phyloP scores from a whole-genome alignment of 2,113 vertebrate species.

The Pandion haliaetus region DNA sequence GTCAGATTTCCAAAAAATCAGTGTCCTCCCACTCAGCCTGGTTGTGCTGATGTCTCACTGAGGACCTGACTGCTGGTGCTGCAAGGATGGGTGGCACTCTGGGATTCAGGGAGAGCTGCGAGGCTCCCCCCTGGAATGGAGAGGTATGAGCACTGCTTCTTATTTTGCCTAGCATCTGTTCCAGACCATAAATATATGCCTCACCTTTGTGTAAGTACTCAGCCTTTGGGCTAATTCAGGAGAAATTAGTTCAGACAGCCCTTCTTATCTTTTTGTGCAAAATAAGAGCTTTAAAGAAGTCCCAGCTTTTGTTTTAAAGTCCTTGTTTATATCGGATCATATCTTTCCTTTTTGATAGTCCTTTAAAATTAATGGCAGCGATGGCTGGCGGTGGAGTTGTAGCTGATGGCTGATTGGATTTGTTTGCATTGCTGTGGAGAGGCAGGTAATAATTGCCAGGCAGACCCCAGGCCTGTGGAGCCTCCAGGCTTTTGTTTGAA shows the following conservation, averaged over 20 bases:
- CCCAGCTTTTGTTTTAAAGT: not conserved
- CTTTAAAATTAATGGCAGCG: rapidly evolving
- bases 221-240: not conserved
- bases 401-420: not conserved
- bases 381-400: rapidly evolving
- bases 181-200: not conserved
- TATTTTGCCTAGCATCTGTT: not conserved
- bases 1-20: not conserved
- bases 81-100: not conserved
- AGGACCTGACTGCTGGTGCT: not conserved
- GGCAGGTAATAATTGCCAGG: not conserved
- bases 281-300: not conserved
- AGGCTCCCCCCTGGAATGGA: not conserved
- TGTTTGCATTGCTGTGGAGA: not conserved
- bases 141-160: not conserved
- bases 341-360: not conserved
- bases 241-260: not conserved
- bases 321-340: not conserved
- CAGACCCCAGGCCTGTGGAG: not conserved
- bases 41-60: rapidly evolving
- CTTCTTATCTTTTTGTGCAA: not conserved
- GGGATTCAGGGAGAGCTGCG: not conserved
- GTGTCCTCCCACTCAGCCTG: not conserved
- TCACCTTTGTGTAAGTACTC: not conserved
- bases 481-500: not conserved